phyloP scores from a whole-genome alignment of 2,888 invertebrate species.

The Hemithea aestivaria region DNA sequence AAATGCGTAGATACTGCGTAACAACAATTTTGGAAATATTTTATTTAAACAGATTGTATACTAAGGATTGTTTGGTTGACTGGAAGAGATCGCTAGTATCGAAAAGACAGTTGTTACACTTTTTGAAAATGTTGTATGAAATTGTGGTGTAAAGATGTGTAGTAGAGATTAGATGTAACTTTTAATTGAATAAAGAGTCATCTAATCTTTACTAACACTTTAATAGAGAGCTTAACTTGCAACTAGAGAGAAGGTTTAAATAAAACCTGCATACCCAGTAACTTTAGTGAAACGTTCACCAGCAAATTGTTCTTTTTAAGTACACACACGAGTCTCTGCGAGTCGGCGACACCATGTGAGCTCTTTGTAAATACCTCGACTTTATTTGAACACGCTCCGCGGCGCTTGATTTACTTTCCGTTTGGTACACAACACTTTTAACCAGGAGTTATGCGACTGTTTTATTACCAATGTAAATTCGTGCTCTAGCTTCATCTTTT shows the following conservation, averaged over 20 bases:
- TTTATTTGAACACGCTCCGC: conserved; percentile 45
- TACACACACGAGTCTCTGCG: conserved; percentile 45
- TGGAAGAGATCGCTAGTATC: no score
- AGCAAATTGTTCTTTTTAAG: conserved; percentile 55
- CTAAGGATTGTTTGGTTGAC: no score
- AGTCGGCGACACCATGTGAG: conserved; percentile 48
- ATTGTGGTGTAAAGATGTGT: no score
- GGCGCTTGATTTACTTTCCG: conserved; percentile 47
- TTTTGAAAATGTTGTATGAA: no score
- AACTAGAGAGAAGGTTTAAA: conserved; percentile 12
- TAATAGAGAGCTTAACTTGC: no score
- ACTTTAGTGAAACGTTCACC: conserved; percentile 51
- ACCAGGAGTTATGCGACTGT: conserved; percentile 34
- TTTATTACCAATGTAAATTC: conserved; percentile 36
- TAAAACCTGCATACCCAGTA: conserved; percentile 24
- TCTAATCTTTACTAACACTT: no score
- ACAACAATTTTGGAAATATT: neutral
- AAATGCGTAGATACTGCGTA: no score
- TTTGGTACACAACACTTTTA: conserved; percentile 35
- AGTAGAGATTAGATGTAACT: no score
- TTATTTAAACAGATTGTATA: no score
- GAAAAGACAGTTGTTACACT: no score
- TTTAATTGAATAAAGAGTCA: no score
- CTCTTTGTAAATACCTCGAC: conserved; percentile 52
- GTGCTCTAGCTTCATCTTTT: conserved; percentile 21